Evolutionary conservation across 2,888 invertebrate species (phyloP), one percentile per base, ranked within the genome.

Genomic region (Eucera pruinosa): DNA sequence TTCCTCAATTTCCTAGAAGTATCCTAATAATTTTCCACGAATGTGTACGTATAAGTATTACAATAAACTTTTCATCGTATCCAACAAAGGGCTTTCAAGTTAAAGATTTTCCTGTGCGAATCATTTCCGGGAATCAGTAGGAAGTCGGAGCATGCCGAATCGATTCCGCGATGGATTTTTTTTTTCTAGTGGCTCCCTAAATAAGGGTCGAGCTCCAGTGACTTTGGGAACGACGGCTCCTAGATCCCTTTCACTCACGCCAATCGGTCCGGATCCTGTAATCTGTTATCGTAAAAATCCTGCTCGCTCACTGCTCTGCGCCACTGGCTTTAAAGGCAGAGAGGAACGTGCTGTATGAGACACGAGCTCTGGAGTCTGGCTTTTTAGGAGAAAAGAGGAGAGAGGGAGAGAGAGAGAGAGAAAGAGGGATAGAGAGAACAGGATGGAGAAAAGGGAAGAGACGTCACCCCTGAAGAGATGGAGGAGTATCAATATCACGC

Each of bases 401-500:
- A 71, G 58, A 67, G 57, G 67, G 60, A 52, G 67, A 62, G n/a
- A n/a, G n/a, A n/a, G n/a, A n/a, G n/a, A n/a, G n/a, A n/a, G n/a
- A n/a, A n/a, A n/a, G n/a, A n/a, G n/a, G n/a, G n/a, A n/a, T n/a
- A n/a, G n/a, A n/a, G n/a, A n/a, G n/a, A n/a, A n/a, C n/a, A n/a
- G n/a, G 82, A 78, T 67, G 81, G 71, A 60, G 74, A 77, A 69
- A 71, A 78, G 77, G 82, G 84, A 79, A 75, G 78, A 82, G 74
- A 85, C 80, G 87, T 86, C 86, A 88, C 83, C 86, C 88, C 80
- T 86, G 80, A 77, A 86, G 82, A 87, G 84, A 89, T 86, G 87
- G 86, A 88, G 84, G 87, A 89, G 89, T 90, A 90, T 90, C 90
- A 90, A 90, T 90, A 90, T 89, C 90, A 88, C 89, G 90, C 90